Evolutionary conservation across 2,797 vertebrate species (phyloP).

Genomic region (Amniataba percoides): DNA sequence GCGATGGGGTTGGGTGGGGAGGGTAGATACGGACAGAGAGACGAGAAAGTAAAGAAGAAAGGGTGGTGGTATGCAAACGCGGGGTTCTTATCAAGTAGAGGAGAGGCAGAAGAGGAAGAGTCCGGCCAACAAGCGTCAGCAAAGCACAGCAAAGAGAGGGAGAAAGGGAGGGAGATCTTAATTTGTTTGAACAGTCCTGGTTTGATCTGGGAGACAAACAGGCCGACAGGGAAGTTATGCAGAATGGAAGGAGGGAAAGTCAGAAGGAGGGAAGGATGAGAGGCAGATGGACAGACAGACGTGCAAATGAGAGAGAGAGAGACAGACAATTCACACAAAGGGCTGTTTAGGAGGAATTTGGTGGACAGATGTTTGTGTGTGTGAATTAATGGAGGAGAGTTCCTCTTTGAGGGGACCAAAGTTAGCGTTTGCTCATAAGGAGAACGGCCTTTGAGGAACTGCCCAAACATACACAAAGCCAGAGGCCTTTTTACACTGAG

Average conservation of each 20-base stretch:
- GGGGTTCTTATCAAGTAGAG: constrained; percentile 31
- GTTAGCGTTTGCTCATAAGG: constrained; percentile 67
- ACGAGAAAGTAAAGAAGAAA: constrained; percentile 28
- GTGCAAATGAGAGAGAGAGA: background rate
- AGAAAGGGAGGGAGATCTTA: constrained; percentile 10
- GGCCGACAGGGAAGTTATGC: constrained; percentile 24
- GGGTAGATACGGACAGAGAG: constrained; percentile 8
- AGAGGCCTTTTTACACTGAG: constrained; percentile 28
- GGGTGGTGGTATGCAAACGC: constrained; percentile 41
- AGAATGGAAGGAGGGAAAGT: constrained; percentile 20
- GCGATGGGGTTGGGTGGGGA: constrained; percentile 16
- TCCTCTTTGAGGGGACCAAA: constrained; percentile 49
- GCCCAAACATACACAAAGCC: constrained; percentile 48
- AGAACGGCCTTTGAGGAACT: constrained; percentile 52
- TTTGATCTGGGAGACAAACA: constrained; percentile 55
- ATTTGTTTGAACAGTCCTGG: constrained; percentile 32
- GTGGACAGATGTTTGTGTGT: constrained; percentile 62
- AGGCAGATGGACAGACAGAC: constrained; percentile 35
- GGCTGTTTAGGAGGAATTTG: constrained; percentile 56
- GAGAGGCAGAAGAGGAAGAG: constrained; percentile 17
- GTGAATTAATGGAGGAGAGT: constrained; percentile 48
- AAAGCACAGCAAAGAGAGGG: constrained; percentile 6
- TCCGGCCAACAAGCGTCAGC: constrained; percentile 1
- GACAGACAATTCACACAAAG: constrained; percentile 26
- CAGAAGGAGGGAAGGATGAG: constrained; percentile 17